A percentile compares a stretch with the other conserved stretches of the same genome.
These are phyloP conservation scores for Lutjanus erythropterus DNA, from an alignment of 2,113 vertebrate genomes.

Conservation along the genomic window DNA sequence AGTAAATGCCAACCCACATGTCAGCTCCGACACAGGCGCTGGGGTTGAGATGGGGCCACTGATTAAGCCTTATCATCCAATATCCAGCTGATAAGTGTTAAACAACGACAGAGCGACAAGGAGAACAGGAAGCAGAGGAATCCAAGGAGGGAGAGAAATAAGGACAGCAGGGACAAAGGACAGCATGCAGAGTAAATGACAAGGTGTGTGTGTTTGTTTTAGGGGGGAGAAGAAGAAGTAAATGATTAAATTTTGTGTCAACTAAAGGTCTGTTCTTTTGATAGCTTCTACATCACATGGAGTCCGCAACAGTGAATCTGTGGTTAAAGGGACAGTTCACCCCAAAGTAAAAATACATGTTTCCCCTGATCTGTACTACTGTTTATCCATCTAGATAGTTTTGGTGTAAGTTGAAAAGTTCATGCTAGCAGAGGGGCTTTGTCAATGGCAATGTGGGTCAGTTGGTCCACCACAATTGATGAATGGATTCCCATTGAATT, in stretches of 20 bases:
- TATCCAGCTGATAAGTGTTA: slow-evolving; percentile 39
- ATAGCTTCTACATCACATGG: too few relatives aligned
- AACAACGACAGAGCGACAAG: slow-evolving; percentile 35
- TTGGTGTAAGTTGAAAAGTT: too few relatives aligned
- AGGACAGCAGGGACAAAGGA: not conserved
- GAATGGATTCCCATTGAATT: too few relatives aligned
- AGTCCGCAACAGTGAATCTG: not conserved
- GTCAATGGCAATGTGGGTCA: too few relatives aligned
- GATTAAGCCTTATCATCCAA: slow-evolving; percentile 50
- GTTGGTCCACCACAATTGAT: too few relatives aligned
- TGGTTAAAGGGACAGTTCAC: too few relatives aligned
- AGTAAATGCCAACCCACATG: slow-evolving; percentile 64
- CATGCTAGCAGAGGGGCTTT: too few relatives aligned
- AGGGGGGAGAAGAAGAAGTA: not conserved
- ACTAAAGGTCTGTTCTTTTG: not conserved
- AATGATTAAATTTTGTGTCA: not conserved
- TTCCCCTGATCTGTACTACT: too few relatives aligned
- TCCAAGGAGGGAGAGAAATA: not conserved
- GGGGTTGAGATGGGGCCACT: slow-evolving; percentile 29
- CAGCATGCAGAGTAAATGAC: not conserved
- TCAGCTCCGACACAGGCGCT: slow-evolving; percentile 27
- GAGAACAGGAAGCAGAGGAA: slow-evolving; percentile 12
- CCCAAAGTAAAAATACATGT: too few relatives aligned
- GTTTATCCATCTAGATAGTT: too few relatives aligned
- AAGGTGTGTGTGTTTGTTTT: not conserved